Percentiles rank a stretch among this genome's conserved stretches.
Conservation (phyloP, 2,797 vertebrate genomes). For the Bovichtus diacanthus region DNA sequence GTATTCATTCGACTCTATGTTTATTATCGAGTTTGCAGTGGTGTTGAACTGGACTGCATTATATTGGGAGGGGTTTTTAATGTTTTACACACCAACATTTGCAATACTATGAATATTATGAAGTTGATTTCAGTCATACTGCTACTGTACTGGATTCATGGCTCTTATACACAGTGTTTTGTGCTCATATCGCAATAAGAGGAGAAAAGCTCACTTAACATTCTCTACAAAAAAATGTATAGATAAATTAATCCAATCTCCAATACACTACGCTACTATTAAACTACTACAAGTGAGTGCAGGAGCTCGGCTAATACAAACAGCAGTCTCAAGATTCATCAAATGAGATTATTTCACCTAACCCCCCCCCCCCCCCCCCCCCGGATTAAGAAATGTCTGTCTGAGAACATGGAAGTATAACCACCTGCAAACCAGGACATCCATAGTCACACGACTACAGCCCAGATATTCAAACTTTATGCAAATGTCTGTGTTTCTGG, state of each 20-base stretch:
- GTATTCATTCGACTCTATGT: neutral
- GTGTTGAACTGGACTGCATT: neutral
- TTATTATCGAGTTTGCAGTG: neutral
- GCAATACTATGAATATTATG: neutral
- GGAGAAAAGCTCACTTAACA: neutral
- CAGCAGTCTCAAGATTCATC: conserved; percentile 28
- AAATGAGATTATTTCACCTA: conserved; percentile 56
- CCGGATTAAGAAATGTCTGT: conserved; percentile 53
- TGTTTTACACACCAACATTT: neutral
- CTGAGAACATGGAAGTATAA: conserved; percentile 3
- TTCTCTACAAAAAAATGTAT: neutral
- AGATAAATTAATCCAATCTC: neutral
- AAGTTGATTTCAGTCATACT: neutral
- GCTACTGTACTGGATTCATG: neutral
- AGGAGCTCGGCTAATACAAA: conserved; percentile 27
- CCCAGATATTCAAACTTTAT: conserved; percentile 75
- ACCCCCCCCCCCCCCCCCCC: conserved; percentile 24
- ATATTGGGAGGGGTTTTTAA: neutral
- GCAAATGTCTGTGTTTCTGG: conserved; percentile 69
- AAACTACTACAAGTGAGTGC: conserved; percentile 9
- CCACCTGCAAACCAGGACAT: neutral
- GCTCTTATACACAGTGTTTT: neutral
- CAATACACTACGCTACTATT: neutral
- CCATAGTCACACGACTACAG: conserved; percentile 14
- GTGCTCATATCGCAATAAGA: neutral